phyloP scores from a whole-genome alignment of 2,797 vertebrate genomes.

The Meda fulgida region DNA sequence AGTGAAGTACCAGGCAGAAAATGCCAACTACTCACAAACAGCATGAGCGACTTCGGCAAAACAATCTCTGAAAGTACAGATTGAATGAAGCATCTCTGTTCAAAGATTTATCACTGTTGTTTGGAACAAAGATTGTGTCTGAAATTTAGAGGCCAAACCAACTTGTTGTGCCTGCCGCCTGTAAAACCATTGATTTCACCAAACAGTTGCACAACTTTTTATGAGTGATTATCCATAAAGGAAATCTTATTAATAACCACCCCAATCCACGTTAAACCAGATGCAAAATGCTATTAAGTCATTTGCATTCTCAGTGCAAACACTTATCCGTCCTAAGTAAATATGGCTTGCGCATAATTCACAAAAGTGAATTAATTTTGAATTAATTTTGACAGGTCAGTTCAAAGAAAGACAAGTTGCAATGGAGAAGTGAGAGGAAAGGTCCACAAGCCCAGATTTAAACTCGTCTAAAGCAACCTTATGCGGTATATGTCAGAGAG shows the following conservation, averaged over 20 bases:
- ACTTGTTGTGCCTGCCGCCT: background rate
- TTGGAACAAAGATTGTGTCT: constrained; percentile 17
- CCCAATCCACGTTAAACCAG: background rate
- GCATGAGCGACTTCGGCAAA: constrained; percentile 13
- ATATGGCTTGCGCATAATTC: background rate
- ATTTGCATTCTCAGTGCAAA: background rate
- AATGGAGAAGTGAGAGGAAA: background rate
- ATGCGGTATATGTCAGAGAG: background rate
- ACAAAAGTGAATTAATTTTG: background rate
- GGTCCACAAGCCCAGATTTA: background rate
- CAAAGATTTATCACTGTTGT: constrained; percentile 14
- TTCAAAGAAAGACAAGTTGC: background rate
- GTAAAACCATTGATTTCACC: background rate
- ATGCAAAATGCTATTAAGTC: background rate
- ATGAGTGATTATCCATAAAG: background rate
- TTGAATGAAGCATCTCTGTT: constrained; percentile 39
- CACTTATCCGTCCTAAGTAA: background rate
- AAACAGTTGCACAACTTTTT: background rate
- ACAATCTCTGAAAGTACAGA: constrained; percentile 26
- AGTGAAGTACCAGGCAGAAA: constrained; percentile 22
- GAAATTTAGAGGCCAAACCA: constrained; percentile 11
- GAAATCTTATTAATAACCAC: background rate
- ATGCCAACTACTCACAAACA: constrained; percentile 48
- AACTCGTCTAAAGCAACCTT: background rate
- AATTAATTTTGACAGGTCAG: background rate